Base-by-base conservation (phyloP, 2,797 vertebrate species). In the Florisuga fusca region DNA sequence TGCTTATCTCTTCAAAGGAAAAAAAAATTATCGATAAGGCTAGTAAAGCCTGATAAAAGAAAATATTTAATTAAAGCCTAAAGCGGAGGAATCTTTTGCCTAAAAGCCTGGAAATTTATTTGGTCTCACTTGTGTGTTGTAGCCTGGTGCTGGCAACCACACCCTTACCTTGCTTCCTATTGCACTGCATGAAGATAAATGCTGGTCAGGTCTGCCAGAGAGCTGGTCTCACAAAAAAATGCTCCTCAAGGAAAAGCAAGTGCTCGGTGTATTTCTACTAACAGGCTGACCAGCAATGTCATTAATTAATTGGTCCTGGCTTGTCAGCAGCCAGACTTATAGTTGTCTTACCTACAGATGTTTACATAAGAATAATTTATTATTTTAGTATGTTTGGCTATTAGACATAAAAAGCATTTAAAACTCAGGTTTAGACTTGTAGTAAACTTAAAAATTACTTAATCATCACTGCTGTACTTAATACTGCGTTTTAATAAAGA, bases 131-230 rank as follows among this genome's bases (percentile, higher is more conserved):
- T 23, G 7, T 50, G 16, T 5, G 59, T 27, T n/a, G 12, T 2
- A 58, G 16, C 5, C 45, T 66, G 11, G 26, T 36, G 55, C 3
- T 9, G 38, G 67, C 41, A 43, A 81, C 29, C 64, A 3, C 8
- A 84, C n/a, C 3, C 16, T 15, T 46, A 10, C 26, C 41, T 62
- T 33, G 18, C 67, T 51, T 36, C 15, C 54, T 64, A 45, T 20
- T 0, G 0, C 29, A 4, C 41, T 13, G 21, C 0, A 0, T 21
- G 36, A 43, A 69, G 29, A 36, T 6, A 2, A 27, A 67, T 18
- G 15, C 33, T 78, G 29, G 20, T 58, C 21, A 55, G 23, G 17
- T 53, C 80, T 75, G 27, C 26, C 25, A 85, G 14, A 48, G n/a
- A 94, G 48, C 1, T 29, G 10, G 5, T 33, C 71, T n/a, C n/a